Percentiles rank a stretch among this genome's conserved stretches.
These are phyloP conservation scores for Ciconia nigra DNA, from an alignment of 2,797 vertebrate species.

Conservation along the genomic window DNA sequence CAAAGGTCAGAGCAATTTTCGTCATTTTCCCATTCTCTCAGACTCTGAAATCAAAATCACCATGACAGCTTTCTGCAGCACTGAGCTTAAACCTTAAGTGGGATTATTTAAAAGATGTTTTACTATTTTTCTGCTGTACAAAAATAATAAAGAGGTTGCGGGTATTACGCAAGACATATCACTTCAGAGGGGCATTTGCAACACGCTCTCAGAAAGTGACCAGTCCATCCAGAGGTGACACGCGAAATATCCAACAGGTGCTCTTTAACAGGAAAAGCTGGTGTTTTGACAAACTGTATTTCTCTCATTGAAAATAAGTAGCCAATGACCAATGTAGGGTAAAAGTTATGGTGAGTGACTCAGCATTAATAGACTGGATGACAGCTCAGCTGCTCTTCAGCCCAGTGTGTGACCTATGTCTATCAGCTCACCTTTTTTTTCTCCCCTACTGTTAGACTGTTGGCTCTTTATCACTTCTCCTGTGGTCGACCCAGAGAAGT, in stretches of 20 bases:
- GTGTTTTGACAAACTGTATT: not conserved
- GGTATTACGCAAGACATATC: not conserved
- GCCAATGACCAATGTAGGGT: not conserved
- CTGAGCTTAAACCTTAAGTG: slow-evolving; percentile 4
- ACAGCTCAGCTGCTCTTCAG: not conserved
- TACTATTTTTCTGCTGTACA: not conserved
- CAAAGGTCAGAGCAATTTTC: slow-evolving; percentile 27
- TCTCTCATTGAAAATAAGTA: slow-evolving; percentile 7
- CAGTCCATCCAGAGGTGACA: not conserved
- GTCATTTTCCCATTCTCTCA: slow-evolving; percentile 5
- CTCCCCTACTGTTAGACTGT: not conserved
- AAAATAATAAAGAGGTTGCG: not conserved
- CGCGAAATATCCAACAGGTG: not conserved
- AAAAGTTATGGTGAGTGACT: not conserved
- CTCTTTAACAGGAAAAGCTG: not conserved
- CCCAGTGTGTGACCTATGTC: not conserved
- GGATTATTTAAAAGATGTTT: slow-evolving; percentile 6
- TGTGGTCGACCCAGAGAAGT: not conserved
- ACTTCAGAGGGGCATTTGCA: not conserved
- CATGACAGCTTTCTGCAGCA: not conserved
- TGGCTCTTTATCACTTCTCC: not conserved
- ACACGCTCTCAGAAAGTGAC: not conserved
- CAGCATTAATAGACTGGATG: not conserved
- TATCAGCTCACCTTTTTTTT: not conserved
- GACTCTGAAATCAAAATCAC: slow-evolving; percentile 13